phyloP scores from a whole-genome alignment of 2,113 vertebrate species.

The Actenoides hombroni region DNA sequence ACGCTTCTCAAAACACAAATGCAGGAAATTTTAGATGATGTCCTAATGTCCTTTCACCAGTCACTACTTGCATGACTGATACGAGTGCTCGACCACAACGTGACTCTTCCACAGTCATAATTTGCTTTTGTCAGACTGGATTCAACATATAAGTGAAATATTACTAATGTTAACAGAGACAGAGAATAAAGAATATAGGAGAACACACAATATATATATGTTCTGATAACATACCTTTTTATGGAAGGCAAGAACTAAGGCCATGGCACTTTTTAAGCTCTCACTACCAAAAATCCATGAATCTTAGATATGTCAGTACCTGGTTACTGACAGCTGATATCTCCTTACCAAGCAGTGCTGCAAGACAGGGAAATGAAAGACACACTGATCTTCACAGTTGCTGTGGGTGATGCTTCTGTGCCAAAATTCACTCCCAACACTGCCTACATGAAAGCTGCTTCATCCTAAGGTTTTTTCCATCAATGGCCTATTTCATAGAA shows the following conservation, averaged over 20 bases:
- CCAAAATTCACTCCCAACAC: background rate
- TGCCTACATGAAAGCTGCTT: constrained; percentile 33
- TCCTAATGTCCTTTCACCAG: background rate
- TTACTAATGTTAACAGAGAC: background rate
- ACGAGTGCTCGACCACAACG: background rate
- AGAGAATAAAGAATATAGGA: background rate
- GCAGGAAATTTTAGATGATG: background rate
- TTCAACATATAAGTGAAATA: background rate
- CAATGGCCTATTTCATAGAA: constrained; percentile 47
- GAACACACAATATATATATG: background rate
- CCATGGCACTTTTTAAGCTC: background rate
- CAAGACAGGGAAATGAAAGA: background rate
- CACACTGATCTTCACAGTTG: background rate
- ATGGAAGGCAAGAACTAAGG: background rate
- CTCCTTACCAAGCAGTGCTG: background rate
- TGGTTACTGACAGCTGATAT: background rate
- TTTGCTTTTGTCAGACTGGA: background rate
- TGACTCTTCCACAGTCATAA: background rate
- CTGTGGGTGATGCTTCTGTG: background rate
- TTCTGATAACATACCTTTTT: background rate
- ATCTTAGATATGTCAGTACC: background rate
- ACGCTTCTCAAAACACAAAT: background rate
- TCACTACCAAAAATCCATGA: background rate
- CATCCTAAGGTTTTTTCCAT: constrained; percentile 7
- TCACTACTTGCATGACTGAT: background rate